A percentile compares a stretch with the other conserved stretches of the same genome.
phyloP scores from a whole-genome alignment of 2,113 vertebrate species.

The Arvicanthis niloticus region DNA sequence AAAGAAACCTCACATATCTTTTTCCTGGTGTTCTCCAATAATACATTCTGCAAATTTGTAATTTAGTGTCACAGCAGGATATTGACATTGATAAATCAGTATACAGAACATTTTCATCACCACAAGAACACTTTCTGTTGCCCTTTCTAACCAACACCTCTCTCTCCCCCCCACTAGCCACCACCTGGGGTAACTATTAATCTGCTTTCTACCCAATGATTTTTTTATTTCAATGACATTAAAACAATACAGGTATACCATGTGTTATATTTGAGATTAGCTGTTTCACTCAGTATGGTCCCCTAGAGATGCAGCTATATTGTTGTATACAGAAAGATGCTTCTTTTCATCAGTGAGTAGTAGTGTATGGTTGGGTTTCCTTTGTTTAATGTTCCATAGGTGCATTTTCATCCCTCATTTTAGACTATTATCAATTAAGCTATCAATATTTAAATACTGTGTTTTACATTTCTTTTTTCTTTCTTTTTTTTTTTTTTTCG shows the following conservation, averaged over 20 bases:
- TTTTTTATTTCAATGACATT: slow-evolving; percentile 41
- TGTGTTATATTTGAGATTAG: not conserved
- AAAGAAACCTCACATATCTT: not conserved
- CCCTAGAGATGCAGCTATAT: not conserved
- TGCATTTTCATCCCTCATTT: not conserved
- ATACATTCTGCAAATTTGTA: slow-evolving; percentile 14
- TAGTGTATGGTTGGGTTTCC: slow-evolving; percentile 5
- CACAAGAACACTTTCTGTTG: not conserved
- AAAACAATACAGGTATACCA: not conserved
- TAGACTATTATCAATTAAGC: not conserved
- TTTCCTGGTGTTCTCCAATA: not conserved
- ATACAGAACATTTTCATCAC: slow-evolving; percentile 1
- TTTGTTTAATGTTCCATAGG: slow-evolving; percentile 22
- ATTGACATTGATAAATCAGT: slow-evolving; percentile 1
- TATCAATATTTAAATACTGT: not conserved
- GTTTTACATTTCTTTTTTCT: not conserved
- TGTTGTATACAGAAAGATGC: not conserved
- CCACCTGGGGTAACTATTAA: not conserved
- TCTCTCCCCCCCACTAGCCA: not conserved
- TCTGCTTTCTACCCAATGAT: not conserved
- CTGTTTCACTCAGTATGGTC: not conserved
- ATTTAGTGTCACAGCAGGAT: slow-evolving; percentile 16
- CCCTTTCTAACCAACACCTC: not conserved
- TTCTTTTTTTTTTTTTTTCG: too few relatives aligned
- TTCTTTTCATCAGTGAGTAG: not conserved